phyloP scores from a whole-genome alignment of 2,888 invertebrate species.

The Yponomeuta malinellus region DNA sequence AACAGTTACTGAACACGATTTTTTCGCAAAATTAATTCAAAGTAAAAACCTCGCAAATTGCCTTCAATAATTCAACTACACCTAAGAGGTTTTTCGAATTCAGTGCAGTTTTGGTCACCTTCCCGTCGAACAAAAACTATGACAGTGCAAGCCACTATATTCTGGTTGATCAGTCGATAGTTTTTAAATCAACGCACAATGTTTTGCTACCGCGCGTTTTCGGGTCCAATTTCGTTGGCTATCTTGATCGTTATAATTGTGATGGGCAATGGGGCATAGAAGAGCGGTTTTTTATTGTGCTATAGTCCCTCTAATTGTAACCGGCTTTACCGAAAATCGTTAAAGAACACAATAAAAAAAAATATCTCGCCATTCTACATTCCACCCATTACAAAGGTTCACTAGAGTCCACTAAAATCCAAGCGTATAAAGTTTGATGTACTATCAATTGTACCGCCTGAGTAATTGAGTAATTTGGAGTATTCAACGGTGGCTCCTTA shows the following conservation, averaged over 20 bases:
- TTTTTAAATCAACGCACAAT: background rate
- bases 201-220: background rate
- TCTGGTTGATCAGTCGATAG: background rate
- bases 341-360: background rate
- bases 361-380: background rate
- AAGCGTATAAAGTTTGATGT: no score
- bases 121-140: background rate
- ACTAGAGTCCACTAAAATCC: no score
- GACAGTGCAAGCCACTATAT: background rate
- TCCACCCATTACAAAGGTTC: no score
- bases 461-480: no score
- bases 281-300: background rate
- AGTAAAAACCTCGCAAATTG: background rate
- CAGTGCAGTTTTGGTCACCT: background rate
- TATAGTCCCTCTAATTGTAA: background rate
- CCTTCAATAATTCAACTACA: background rate
- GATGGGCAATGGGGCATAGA: background rate
- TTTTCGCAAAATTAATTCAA: background rate
- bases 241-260: background rate
- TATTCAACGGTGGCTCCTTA: no score
- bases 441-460: no score
- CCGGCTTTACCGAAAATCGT: conserved; percentile 5
- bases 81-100: background rate
- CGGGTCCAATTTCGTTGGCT: background rate
- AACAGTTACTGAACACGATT: background rate